Conservation (phyloP, 2,113 vertebrate genomes). For the Apaloderma vittatum region DNA sequence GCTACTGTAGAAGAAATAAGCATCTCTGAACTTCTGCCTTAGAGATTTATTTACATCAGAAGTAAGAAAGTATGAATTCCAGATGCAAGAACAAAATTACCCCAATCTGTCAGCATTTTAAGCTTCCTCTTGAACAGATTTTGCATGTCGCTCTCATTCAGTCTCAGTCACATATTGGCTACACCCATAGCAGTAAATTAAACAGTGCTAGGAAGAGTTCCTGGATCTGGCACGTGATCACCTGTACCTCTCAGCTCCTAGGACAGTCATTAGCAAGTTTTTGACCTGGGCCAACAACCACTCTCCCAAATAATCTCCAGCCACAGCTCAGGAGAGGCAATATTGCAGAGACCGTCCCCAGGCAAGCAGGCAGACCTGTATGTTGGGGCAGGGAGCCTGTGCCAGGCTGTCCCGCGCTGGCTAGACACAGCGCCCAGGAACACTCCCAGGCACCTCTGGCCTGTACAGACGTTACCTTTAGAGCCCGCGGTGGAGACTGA, state of each 20-base stretch:
- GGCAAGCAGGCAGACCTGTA: not conserved
- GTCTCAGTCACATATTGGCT: not conserved
- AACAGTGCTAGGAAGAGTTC: not conserved
- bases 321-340: not conserved
- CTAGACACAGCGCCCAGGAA: not conserved
- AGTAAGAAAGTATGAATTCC: conserved; percentile 37
- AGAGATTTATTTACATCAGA: conserved; percentile 41
- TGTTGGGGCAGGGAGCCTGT: not conserved
- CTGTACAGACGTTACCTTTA: not conserved
- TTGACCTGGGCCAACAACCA: not conserved
- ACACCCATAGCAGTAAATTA: not conserved
- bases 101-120: conserved; percentile 38
- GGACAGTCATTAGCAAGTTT: not conserved
- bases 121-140: conserved; percentile 46
- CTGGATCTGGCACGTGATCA: not conserved
- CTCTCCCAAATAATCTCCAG: not conserved
- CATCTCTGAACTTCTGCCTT: conserved; percentile 9
- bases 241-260: accelerated
- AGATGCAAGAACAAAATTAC: conserved; percentile 39
- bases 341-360: accelerated
- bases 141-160: not conserved
- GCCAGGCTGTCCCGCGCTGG: not conserved
- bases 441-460: accelerated
- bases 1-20: not conserved
- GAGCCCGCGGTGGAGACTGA: not conserved